Evolutionary conservation across 2,113 vertebrate species (phyloP).

Genomic region (Urocolius indicus): DNA sequence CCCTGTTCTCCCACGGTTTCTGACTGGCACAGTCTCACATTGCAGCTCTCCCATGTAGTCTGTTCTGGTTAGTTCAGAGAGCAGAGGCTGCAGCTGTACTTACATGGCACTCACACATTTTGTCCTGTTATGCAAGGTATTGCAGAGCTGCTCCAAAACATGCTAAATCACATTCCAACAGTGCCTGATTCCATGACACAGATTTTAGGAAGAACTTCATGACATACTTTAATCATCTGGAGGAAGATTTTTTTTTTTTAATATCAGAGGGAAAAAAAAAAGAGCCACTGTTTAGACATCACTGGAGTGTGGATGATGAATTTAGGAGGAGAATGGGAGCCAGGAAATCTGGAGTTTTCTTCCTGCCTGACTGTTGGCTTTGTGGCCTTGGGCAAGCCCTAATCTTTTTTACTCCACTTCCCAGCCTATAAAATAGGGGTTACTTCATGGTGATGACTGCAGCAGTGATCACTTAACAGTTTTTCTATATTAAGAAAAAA

Average conservation of each 20-base stretch:
- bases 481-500: neutral
- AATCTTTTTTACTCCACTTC: slow-evolving; percentile 43
- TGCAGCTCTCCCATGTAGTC: neutral
- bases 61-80: neutral
- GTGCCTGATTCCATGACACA: neutral
- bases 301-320: slow-evolving; percentile 8
- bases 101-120: neutral
- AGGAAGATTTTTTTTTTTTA: neutral
- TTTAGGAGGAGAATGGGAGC: slow-evolving; percentile 19
- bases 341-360: slow-evolving; percentile 60
- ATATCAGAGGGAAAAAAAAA: neutral
- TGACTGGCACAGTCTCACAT: neutral
- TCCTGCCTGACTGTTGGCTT: neutral
- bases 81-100: neutral
- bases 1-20: neutral
- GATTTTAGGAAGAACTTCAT: neutral
- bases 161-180: neutral
- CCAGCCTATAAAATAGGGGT: slow-evolving; percentile 4
- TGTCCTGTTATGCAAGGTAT: neutral
- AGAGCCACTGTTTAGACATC: neutral
- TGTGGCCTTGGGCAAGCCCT: neutral
- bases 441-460: neutral
- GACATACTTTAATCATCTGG: neutral
- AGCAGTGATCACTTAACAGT: neutral
- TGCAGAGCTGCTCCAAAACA: neutral